Evolutionary conservation across 2,888 invertebrate species (phyloP).

Genomic region (Hypselothyrea guttata): DNA sequence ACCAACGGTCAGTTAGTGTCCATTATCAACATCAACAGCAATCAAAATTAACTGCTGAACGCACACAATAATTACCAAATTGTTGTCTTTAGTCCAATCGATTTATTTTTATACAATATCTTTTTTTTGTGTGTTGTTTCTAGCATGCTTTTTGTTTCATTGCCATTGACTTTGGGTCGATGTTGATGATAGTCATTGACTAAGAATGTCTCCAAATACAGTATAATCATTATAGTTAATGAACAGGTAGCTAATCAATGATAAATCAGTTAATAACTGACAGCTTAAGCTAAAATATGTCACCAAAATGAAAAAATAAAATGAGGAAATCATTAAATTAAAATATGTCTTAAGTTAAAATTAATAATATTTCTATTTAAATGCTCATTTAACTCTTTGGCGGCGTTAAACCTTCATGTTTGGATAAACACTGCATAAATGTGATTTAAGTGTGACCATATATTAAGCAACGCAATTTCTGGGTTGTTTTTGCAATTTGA

Average conservation of each 20-base stretch:
- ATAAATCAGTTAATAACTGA: constrained; percentile 27
- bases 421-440: too few relatives aligned
- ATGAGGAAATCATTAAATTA: constrained; percentile 2
- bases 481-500: too few relatives aligned
- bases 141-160: constrained; percentile 2
- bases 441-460: neutral
- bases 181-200: constrained; percentile 22
- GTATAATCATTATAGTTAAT: constrained; percentile 40
- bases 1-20: neutral
- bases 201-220: constrained; percentile 5
- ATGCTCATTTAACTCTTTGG: too few relatives aligned
- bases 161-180: constrained; percentile 44
- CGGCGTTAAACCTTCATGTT: too few relatives aligned
- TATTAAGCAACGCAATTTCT: too few relatives aligned
- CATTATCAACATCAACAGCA: constrained; percentile 1
- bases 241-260: constrained; percentile 11
- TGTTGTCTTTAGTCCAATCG: constrained; percentile 1
- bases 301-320: neutral
- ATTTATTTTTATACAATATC: constrained; percentile 11
- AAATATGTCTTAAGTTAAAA: constrained; percentile 2
- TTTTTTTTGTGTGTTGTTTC: constrained; percentile 8
- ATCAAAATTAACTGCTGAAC: constrained; percentile 20
- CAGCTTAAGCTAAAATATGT: constrained; percentile 1
- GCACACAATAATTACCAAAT: constrained; percentile 35
- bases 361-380: too few relatives aligned